Evolutionary conservation across 2,888 invertebrate species (phyloP), one percentile per base, ranked within the genome.

Genomic region (Apotomis betuletana): DNA sequence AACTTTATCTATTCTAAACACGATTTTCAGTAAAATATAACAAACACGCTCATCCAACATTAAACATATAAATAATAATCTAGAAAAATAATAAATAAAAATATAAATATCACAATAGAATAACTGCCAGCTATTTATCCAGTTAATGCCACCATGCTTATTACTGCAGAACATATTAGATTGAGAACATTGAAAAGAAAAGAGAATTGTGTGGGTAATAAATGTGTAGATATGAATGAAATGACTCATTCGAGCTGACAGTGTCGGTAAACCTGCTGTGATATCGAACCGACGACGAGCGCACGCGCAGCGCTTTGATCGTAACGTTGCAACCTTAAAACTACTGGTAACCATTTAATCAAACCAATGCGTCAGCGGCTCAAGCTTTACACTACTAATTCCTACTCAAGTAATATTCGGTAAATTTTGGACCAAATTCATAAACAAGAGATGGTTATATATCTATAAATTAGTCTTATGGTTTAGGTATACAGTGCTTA

Each of bases 91-190:
- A 91, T 90, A 91, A 91, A 92, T 90, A 90, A 80, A 89, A 90
- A 90, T 90, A 91, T 92, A 84, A 92, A 92, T 92, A 93, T 92
- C 93, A 93, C 93, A 93, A 88, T 90, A 92, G 91, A 88, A 81
- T 83, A 90, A 90, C 91, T 90, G 92, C 87, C 92, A 91, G 90
- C 89, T 82, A 63, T 55, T 13, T 62, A 82, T 80, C 80, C 77
- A 75, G 77, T 76, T 74, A 72, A 73, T 74, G 69, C 73, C 68
- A 64, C 60, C 6, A 68, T 69, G n/a, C 68, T 71, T 58, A 61
- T 44, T 44, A 62, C 13, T 75, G 75, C 65, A 70, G 57, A 64
- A 70, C 13, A n/a, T 13, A 36, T 64, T 69, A 57, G 41, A 41
- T 60, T 70, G 54, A 59, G 64, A 69, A 71, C 63, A 71, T 67